These are phyloP conservation scores for Cercocebus atys DNA, from an alignment of 2,113 vertebrate species.

Conservation along the genomic window DNA sequence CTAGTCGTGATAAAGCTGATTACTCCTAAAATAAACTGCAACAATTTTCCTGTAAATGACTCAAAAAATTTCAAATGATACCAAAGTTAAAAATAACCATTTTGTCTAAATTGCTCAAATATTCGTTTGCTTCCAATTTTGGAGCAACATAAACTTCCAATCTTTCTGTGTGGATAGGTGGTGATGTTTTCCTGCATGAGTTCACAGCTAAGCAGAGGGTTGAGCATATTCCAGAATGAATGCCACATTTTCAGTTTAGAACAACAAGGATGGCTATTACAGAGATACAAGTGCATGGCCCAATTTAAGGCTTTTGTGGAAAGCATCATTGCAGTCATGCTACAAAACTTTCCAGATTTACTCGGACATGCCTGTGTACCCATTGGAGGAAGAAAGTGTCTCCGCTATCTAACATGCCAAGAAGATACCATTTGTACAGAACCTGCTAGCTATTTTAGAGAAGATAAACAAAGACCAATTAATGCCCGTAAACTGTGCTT, in stretches of 20 bases:
- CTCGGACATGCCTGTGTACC: neutral
- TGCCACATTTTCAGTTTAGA: conserved; percentile 34
- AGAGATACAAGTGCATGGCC: conserved; percentile 32
- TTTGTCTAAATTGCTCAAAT: conserved; percentile 41
- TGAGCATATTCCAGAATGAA: conserved; percentile 19
- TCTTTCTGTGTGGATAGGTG: conserved; percentile 15
- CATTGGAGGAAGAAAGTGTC: neutral
- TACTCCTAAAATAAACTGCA: conserved; percentile 56
- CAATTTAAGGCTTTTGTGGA: conserved; percentile 38
- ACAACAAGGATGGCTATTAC: conserved; percentile 9
- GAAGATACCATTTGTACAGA: neutral
- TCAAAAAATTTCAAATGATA: conserved; percentile 29
- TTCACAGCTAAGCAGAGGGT: neutral
- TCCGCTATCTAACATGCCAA: neutral
- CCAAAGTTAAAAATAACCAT: conserved; percentile 48
- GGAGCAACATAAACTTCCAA: conserved; percentile 26
- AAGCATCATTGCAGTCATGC: neutral
- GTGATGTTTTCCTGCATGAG: neutral
- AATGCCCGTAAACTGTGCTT: neutral
- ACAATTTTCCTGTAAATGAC: conserved; percentile 50
- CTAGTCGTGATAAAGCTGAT: conserved; percentile 43
- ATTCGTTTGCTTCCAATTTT: conserved; percentile 21
- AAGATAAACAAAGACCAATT: conserved; percentile 2
- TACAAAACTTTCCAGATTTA: neutral
- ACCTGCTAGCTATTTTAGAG: neutral